phyloP scores from a whole-genome alignment of 1,140 invertebrate species.

The Harpegnathos saltator region DNA sequence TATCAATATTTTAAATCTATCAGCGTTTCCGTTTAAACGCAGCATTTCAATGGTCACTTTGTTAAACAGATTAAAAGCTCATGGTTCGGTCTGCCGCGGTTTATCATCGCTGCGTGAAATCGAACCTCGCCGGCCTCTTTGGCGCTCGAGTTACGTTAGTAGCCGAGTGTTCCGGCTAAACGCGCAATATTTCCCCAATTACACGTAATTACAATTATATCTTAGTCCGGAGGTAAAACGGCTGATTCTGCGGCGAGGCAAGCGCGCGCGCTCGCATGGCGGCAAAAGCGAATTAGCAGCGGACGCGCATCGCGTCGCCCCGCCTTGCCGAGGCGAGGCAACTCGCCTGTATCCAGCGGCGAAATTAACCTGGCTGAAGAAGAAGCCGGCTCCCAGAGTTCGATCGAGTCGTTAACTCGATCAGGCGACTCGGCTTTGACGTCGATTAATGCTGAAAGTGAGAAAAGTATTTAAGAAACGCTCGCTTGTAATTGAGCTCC shows the following conservation, averaged over 20 bases:
- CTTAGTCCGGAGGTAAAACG: not conserved
- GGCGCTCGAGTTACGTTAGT: no score
- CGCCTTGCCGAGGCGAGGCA: no score
- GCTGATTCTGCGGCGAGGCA: not conserved
- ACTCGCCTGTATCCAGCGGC: not conserved
- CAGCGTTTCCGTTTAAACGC: not conserved
- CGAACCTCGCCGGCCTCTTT: no score
- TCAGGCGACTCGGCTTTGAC: not conserved
- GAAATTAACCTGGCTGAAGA: slow-evolving; percentile 1
- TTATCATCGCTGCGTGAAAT: slow-evolving; percentile 4
- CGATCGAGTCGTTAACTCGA: slow-evolving; percentile 21
- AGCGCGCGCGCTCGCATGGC: not conserved
- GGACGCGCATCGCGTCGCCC: no score
- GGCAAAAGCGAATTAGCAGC: no score
- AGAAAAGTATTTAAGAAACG: slow-evolving; percentile 51
- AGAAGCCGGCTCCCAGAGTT: not conserved
- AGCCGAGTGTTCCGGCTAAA: not conserved
- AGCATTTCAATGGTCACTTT: slow-evolving; percentile 10
- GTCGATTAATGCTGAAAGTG: slow-evolving; percentile 13
- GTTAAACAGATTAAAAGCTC: slow-evolving; percentile 7
- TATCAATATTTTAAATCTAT: slow-evolving; percentile 31
- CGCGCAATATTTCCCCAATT: not conserved
- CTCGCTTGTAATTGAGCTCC: slow-evolving; percentile 23
- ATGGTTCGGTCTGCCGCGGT: not conserved
- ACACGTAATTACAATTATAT: slow-evolving; percentile 19